Percentiles rank a stretch among this genome's conserved stretches.
phyloP scores from a whole-genome alignment of 2,888 invertebrate genomes.

The Stenichneumon culpator region DNA sequence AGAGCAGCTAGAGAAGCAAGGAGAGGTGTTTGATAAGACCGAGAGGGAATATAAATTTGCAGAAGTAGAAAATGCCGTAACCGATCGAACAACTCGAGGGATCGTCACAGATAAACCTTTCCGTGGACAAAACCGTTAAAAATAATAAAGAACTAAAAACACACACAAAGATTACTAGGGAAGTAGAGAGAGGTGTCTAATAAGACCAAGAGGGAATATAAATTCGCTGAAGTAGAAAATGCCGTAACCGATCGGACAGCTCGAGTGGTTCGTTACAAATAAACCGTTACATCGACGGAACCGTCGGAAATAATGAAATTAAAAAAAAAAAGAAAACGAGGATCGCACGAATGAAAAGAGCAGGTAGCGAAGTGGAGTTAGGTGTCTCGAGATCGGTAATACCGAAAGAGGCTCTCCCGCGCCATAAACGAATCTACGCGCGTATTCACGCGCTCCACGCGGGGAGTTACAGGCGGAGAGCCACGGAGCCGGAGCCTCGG shows the following conservation, averaged over 20 bases:
- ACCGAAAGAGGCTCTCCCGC: slow-evolving; percentile 67
- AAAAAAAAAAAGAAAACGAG: slow-evolving; percentile 5
- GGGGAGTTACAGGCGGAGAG: slow-evolving; percentile 37
- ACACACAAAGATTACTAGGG: slow-evolving; percentile 66
- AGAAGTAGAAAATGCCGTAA: slow-evolving; percentile 8
- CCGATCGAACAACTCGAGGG: not conserved
- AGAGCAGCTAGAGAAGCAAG: slow-evolving; percentile 1
- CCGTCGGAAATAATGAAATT: slow-evolving; percentile 60
- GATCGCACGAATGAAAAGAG: too few species aligned
- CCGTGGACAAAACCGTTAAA: slow-evolving; percentile 60
- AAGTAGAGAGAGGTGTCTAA: slow-evolving; percentile 25
- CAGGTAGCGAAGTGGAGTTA: slow-evolving; percentile 28
- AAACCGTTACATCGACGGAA: slow-evolving; percentile 55
- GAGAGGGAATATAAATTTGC: not conserved
- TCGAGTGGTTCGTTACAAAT: slow-evolving; percentile 1
- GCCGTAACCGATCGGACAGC: not conserved
- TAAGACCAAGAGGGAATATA: slow-evolving; percentile 4
- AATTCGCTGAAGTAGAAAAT: slow-evolving; percentile 12
- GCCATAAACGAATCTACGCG: slow-evolving; percentile 72
- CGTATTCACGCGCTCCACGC: slow-evolving; percentile 68
- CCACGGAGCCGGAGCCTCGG: not conserved
- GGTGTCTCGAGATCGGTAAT: slow-evolving; percentile 55
- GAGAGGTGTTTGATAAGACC: not conserved
- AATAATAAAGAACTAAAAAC: slow-evolving; percentile 32
- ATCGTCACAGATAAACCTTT: slow-evolving; percentile 48